phyloP scores from a whole-genome alignment of 2,113 vertebrate species.

The Cynocephalus volans region DNA sequence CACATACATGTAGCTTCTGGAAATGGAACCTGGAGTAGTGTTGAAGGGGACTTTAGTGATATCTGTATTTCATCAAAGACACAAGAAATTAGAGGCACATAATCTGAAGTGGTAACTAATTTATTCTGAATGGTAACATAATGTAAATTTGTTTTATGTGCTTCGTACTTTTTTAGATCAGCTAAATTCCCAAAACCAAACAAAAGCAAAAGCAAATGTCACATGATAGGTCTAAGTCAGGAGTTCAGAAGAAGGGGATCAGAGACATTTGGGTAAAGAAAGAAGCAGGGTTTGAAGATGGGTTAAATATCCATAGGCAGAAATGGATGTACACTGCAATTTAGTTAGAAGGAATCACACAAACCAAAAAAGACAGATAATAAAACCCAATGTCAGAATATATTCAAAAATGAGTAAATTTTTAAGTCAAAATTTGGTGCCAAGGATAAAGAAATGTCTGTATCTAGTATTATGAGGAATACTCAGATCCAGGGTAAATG shows the following conservation, averaged over 20 bases:
- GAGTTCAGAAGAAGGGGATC: not conserved
- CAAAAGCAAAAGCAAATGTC: not conserved
- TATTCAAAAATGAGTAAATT: not conserved
- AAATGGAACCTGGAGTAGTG: not conserved
- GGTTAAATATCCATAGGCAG: not conserved
- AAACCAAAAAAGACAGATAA: not conserved
- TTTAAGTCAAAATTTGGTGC: constrained; percentile 42
- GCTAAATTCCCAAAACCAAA: constrained; percentile 14
- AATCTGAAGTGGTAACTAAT: constrained; percentile 34
- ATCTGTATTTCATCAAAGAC: constrained; percentile 13
- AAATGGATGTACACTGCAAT: not conserved
- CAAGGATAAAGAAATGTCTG: not conserved
- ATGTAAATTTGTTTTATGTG: not conserved
- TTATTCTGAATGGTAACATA: not conserved
- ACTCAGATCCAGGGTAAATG: not conserved
- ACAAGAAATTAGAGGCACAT: not conserved
- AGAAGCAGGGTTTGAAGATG: not conserved
- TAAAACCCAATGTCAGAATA: constrained; percentile 4
- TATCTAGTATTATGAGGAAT: not conserved
- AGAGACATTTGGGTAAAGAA: not conserved
- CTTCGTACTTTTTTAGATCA: not conserved
- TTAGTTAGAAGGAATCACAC: not conserved
- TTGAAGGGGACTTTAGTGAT: not conserved
- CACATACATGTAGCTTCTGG: not conserved
- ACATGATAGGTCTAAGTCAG: not conserved